phyloP scores from a whole-genome alignment of 2,113 vertebrate genomes.

The Megaceryle torquata region DNA sequence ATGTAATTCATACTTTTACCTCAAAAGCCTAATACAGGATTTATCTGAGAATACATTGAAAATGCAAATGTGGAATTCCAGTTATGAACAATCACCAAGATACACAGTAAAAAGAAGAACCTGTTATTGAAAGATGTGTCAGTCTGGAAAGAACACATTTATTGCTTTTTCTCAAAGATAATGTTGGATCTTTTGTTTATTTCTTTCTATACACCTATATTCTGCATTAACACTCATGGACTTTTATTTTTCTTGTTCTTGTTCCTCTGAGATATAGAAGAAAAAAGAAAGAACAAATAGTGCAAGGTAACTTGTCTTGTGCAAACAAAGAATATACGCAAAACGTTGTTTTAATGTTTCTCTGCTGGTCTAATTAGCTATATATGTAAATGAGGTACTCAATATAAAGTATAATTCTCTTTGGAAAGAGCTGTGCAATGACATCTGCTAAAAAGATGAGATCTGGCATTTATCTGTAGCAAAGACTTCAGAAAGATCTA shows the following conservation, averaged over 20 bases:
- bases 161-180: not conserved
- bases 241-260: not conserved
- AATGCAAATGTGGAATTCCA: not conserved
- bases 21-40: not conserved
- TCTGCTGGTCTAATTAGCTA: not conserved
- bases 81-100: not conserved
- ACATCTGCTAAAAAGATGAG: constrained; percentile 12
- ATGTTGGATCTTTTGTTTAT: not conserved
- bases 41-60: not conserved
- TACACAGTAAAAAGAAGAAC: not conserved
- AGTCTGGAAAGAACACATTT: not conserved
- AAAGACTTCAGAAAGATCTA: constrained; percentile 8
- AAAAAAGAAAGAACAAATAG: not conserved
- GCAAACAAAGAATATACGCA: not conserved
- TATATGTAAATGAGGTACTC: not conserved
- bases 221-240: not conserved
- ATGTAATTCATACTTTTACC: not conserved
- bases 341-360: not conserved
- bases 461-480: not conserved
- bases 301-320: not conserved
- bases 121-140: not conserved
- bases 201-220: not conserved
- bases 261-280: not conserved
- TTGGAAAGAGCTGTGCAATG: not conserved
- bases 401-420: not conserved